A percentile compares a stretch with the other conserved stretches of the same genome.
Evolutionary conservation across 2,888 invertebrate genomes (phyloP).

Genomic region (Scaptomyza parva): DNA sequence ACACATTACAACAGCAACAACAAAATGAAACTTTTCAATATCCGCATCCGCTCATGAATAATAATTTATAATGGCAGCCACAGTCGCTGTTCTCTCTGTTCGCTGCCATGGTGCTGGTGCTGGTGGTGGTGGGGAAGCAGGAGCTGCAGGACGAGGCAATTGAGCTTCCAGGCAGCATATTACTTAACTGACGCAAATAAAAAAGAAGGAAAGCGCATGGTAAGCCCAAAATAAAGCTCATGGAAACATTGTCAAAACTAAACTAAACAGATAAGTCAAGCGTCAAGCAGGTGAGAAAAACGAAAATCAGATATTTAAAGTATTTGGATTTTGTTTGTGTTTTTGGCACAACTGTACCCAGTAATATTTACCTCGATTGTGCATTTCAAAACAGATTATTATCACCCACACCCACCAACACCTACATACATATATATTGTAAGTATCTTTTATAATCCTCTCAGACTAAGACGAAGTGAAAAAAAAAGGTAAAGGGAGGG

Average conservation of each 20-base stretch:
- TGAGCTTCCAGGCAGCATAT: conserved; percentile 45
- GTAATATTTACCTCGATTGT: neutral
- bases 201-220: conserved; percentile 1
- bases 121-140: too few relatives aligned
- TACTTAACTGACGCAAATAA: conserved; percentile 54
- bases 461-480: conserved; percentile 6
- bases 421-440: conserved; percentile 4
- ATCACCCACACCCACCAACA: conserved; percentile 24
- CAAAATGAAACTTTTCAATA: conserved; percentile 76
- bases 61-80: conserved; percentile 76
- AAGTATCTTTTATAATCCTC: conserved; percentile 32
- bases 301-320: too few relatives aligned
- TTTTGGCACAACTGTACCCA: conserved; percentile 19
- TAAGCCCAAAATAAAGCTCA: conserved; percentile 6
- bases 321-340: neutral
- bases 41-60: conserved; percentile 79
- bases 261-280: conserved; percentile 29
- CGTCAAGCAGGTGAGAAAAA: conserved; percentile 8
- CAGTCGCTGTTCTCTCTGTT: conserved; percentile 11
- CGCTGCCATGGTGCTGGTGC: too few relatives aligned
- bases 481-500: too few relatives aligned
- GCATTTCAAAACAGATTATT: conserved; percentile 31
- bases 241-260: conserved; percentile 18
- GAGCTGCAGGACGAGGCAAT: conserved; percentile 19
- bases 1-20: conserved; percentile 38